Conservation (phyloP, 2,888 invertebrate genomes). For the Coremacera marginata region DNA sequence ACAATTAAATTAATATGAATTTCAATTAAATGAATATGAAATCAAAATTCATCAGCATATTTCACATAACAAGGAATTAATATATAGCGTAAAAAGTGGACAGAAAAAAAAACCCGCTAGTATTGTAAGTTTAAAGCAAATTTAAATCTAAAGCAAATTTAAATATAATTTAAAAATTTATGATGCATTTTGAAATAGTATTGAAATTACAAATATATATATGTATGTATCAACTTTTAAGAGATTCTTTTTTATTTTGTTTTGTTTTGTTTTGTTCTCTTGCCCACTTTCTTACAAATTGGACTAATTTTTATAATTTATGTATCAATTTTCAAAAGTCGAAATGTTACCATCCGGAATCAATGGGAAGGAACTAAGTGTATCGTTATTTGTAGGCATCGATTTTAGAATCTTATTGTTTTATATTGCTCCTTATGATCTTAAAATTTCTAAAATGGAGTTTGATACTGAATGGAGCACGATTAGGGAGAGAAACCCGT, state of each 20-base stretch:
- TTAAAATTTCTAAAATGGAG: too few relatives aligned
- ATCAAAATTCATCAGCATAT: conserved; percentile 10
- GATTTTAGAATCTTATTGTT: too few relatives aligned
- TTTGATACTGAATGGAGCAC: too few relatives aligned
- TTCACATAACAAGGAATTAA: conserved; percentile 11
- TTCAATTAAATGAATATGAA: conserved; percentile 37
- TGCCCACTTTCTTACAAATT: too few relatives aligned
- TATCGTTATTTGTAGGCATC: too few relatives aligned
- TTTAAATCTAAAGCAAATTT: conserved; percentile 14
- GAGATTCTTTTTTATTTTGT: background rate
- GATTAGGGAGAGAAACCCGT: too few relatives aligned
- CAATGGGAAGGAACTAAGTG: too few relatives aligned
- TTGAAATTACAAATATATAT: conserved; percentile 5
- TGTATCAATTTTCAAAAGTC: too few relatives aligned
- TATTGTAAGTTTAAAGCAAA: conserved; percentile 24
- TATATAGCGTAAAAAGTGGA: conserved; percentile 7
- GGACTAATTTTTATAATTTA: too few relatives aligned
- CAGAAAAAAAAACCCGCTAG: background rate
- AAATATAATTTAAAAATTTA: background rate
- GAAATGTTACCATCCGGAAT: too few relatives aligned
- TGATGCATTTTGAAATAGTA: background rate
- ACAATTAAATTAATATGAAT: conserved; percentile 33
- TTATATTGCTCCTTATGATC: too few relatives aligned
- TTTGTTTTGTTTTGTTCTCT: background rate
- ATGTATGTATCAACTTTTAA: background rate